Conservation (phyloP, 2,888 invertebrate genomes). For the Microplitis manilae region DNA sequence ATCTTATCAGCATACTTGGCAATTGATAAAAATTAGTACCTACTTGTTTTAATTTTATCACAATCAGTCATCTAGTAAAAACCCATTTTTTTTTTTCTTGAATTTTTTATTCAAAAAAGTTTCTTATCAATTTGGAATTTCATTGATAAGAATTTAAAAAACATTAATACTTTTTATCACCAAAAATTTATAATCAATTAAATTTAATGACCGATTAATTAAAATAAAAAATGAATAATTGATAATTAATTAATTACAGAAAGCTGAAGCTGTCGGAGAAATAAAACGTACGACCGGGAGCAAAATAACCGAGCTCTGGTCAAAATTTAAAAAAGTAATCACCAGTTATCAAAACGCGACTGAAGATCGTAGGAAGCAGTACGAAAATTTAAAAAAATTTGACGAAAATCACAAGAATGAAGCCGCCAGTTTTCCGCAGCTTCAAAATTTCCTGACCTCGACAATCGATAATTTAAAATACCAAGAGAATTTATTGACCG, state of each 20-base stretch:
- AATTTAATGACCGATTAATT: no score
- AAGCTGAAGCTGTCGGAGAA: slow-evolving; percentile 57
- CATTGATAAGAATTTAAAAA: no score
- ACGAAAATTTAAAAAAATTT: slow-evolving; percentile 72
- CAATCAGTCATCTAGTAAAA: no score
- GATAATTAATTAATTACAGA: slow-evolving; percentile 45
- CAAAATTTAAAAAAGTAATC: slow-evolving; percentile 56
- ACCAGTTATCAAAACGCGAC: slow-evolving; percentile 62
- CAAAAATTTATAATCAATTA: no score
- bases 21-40: no score
- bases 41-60: no score
- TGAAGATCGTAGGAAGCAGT: slow-evolving; percentile 64
- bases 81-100: no score
- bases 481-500: slow-evolving; percentile 49
- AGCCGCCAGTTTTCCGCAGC: slow-evolving; percentile 65
- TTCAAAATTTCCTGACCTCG: slow-evolving; percentile 58
- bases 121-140: no score
- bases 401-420: slow-evolving; percentile 73
- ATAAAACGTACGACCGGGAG: slow-evolving; percentile 54
- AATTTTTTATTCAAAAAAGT: no score
- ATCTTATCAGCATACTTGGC: no score
- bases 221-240: background rate
- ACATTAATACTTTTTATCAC: no score
- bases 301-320: slow-evolving; percentile 62
- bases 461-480: slow-evolving; percentile 58